Conservation (phyloP, 1,140 invertebrate species). For the Rhyzopertha dominica region DNA sequence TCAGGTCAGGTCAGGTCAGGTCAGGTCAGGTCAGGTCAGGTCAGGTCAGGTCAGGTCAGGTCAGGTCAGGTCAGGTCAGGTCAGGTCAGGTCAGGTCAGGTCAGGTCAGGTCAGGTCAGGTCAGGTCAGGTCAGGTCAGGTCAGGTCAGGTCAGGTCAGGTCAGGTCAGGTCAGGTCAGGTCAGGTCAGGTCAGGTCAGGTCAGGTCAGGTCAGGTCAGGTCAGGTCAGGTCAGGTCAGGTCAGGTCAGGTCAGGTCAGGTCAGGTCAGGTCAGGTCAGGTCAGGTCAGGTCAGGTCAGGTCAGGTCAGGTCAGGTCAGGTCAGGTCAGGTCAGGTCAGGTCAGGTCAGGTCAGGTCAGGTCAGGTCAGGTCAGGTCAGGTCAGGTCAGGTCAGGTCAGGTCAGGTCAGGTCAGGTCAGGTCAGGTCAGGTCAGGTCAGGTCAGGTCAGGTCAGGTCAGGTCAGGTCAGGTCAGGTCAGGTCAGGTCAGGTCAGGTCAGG, state of each 20-base stretch:
- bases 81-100: not conserved
- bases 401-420: constrained; percentile 7
- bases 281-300: constrained; percentile 1
- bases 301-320: constrained; percentile 1
- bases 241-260: constrained; percentile 2
- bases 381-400: constrained; percentile 6
- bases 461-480: constrained; percentile 4
- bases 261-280: constrained; percentile 1
- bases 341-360: constrained; percentile 1
- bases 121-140: constrained; percentile 2
- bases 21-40: too few relatives aligned
- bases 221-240: constrained; percentile 3
- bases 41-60: too few relatives aligned
- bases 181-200: constrained; percentile 4
- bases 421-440: constrained; percentile 1
- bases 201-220: constrained; percentile 4
- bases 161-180: constrained; percentile 4
- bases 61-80: constrained; percentile 16
- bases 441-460: constrained; percentile 9
- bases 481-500: constrained; percentile 1
- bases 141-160: constrained; percentile 3
- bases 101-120: not conserved
- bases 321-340: constrained; percentile 1
- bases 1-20: too few relatives aligned
- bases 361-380: constrained; percentile 1